These are phyloP conservation scores for Lissonota sp. DNA, from an alignment of 2,888 invertebrate species.

Conservation along the genomic window DNA sequence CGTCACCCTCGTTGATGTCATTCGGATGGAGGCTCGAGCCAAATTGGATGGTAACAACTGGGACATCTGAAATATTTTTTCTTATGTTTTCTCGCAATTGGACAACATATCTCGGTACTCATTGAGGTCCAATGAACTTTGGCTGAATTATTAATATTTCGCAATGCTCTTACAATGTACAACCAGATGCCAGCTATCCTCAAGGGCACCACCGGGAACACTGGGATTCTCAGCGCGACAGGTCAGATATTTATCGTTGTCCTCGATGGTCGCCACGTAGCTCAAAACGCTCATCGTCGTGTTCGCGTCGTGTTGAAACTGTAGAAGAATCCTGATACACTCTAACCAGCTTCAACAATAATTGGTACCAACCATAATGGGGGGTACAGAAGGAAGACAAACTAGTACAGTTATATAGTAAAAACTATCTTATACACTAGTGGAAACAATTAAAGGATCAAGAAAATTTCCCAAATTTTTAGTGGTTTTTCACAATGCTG, in stretches of 20 bases:
- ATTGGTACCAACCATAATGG: slow-evolving; percentile 4
- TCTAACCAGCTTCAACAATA: slow-evolving; percentile 31
- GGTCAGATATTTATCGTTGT: slow-evolving; percentile 94
- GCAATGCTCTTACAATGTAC: slow-evolving; percentile 91
- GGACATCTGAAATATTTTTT: slow-evolving; percentile 88
- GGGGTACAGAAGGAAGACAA: slow-evolving; percentile 2
- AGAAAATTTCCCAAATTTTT: too few relatives aligned
- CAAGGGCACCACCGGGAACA: slow-evolving; percentile 92
- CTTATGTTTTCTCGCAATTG: neutral
- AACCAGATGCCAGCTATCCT: slow-evolving; percentile 93
- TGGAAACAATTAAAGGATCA: too few relatives aligned
- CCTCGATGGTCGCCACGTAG: slow-evolving; percentile 92
- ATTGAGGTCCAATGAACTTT: neutral
- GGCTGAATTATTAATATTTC: neutral
- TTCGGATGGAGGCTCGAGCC: slow-evolving; percentile 93
- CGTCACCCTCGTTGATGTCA: slow-evolving; percentile 95
- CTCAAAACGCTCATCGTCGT: slow-evolving; percentile 91
- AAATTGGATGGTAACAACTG: slow-evolving; percentile 92
- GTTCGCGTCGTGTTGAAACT: slow-evolving; percentile 90
- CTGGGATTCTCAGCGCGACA: slow-evolving; percentile 95
- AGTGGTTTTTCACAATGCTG: too few relatives aligned
- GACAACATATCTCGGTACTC: neutral
- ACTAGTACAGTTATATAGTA: neutral
- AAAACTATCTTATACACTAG: neutral
- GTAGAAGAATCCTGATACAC: slow-evolving; percentile 69